Percentiles rank a stretch among this genome's conserved stretches.
Evolutionary conservation across 2,888 invertebrate species (phyloP).

Genomic region (Acrobasis repandana): DNA sequence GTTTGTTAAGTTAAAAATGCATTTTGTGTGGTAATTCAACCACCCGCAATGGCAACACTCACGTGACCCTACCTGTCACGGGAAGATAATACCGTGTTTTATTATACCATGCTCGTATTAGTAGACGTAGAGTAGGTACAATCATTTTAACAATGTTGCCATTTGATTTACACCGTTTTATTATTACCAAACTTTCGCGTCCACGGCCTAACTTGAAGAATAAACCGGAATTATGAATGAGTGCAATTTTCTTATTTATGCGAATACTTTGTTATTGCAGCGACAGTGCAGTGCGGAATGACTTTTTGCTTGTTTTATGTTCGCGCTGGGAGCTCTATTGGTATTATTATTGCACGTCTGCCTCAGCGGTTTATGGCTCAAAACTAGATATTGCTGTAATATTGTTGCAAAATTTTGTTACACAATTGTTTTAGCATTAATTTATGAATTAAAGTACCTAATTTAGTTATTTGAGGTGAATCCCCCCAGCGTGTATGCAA

Average conservation of each 20-base stretch:
- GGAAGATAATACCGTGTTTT: too few relatives aligned
- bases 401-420: background rate
- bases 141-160: constrained; percentile 13
- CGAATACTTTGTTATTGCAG: constrained; percentile 41
- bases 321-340: constrained; percentile 4
- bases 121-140: background rate
- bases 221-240: constrained; percentile 48
- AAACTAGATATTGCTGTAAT: constrained; percentile 1
- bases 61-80: too few relatives aligned
- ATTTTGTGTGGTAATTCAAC: too few relatives aligned
- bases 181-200: constrained; percentile 54
- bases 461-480: too few relatives aligned
- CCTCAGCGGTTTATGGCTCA: background rate
- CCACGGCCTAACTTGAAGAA: constrained; percentile 35
- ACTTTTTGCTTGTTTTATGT: constrained; percentile 22
- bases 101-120: background rate
- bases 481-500: too few relatives aligned
- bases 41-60: too few relatives aligned
- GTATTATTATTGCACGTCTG: constrained; percentile 4
- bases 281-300: constrained; percentile 29
- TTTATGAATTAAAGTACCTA: too few relatives aligned
- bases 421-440: too few relatives aligned
- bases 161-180: constrained; percentile 49
- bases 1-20: too few relatives aligned
- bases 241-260: constrained; percentile 50